Percentiles rank a stretch among this genome's conserved stretches.
phyloP scores from a whole-genome alignment of 1,140 invertebrate genomes.

The Drosophila tani region DNA sequence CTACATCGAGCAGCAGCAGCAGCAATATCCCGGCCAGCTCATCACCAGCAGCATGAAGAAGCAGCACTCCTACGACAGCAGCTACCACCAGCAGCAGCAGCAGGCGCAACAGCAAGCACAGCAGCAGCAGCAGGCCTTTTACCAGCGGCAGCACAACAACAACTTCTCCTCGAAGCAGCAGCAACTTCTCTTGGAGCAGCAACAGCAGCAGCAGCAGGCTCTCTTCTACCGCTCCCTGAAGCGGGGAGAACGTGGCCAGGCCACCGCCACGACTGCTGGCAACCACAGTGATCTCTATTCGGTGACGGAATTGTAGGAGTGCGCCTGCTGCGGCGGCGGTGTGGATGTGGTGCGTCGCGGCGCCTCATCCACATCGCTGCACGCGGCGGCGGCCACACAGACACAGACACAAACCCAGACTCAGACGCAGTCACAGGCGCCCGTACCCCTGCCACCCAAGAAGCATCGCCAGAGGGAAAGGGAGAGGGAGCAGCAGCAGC shows the following conservation, averaged over 20 bases:
- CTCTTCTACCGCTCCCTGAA: slow-evolving; percentile 81
- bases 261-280: slow-evolving; percentile 16
- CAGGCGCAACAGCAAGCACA: slow-evolving; percentile 42
- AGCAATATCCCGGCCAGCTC: slow-evolving; percentile 47
- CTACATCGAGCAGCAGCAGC: slow-evolving; percentile 70
- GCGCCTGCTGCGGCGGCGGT: slow-evolving; percentile 85
- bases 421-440: slow-evolving; percentile 53
- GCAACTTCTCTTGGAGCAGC: slow-evolving; percentile 56
- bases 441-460: slow-evolving; percentile 77
- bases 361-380: slow-evolving; percentile 71
- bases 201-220: slow-evolving; percentile 70
- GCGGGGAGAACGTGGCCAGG: slow-evolving; percentile 49
- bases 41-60: slow-evolving; percentile 72
- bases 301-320: slow-evolving; percentile 84
- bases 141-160: slow-evolving; percentile 74
- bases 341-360: slow-evolving; percentile 83
- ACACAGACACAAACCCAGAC: slow-evolving; percentile 37
- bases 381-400: slow-evolving; percentile 72
- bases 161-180: slow-evolving; percentile 58
- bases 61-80: slow-evolving; percentile 81
- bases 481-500: slow-evolving; percentile 39
- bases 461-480: slow-evolving; percentile 72
- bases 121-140: slow-evolving; percentile 57
- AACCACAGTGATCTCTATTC: slow-evolving; percentile 78
- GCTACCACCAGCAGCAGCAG: slow-evolving; percentile 73